phyloP scores from a whole-genome alignment of 2,888 invertebrate genomes.

The Dysmachus trigonus region DNA sequence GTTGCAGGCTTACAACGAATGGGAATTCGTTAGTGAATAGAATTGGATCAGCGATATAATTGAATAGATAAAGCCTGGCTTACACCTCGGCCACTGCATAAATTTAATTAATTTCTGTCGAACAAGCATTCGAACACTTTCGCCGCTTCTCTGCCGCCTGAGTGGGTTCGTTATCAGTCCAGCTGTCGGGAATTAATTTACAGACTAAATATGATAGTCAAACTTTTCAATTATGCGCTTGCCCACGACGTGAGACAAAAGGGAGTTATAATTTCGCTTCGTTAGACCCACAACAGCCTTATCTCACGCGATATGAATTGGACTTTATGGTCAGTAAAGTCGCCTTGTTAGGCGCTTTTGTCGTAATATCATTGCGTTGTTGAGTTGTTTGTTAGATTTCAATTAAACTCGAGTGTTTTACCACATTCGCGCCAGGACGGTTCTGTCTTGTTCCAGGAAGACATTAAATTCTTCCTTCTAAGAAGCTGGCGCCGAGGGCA shows the following conservation, averaged over 20 bases:
- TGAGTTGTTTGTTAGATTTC: conserved; percentile 10
- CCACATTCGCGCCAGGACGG: background rate
- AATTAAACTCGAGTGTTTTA: background rate
- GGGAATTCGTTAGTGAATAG: conserved; percentile 35
- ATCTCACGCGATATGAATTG: conserved; percentile 38
- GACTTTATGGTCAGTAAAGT: conserved; percentile 35
- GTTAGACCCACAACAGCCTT: conserved; percentile 2
- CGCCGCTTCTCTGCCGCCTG: background rate
- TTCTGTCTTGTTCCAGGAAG: background rate
- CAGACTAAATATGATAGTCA: conserved; percentile 35
- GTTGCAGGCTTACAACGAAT: conserved; percentile 1
- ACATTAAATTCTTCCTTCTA: background rate
- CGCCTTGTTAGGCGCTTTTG: conserved; percentile 24
- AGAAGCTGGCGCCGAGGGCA: background rate
- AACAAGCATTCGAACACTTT: conserved; percentile 35
- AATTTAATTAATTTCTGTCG: conserved; percentile 39
- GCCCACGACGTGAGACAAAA: conserved; percentile 17
- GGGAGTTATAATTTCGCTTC: conserved; percentile 31
- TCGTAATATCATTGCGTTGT: background rate
- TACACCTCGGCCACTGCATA: conserved; percentile 15
- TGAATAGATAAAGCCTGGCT: conserved; percentile 40
- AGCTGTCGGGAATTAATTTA: conserved; percentile 41
- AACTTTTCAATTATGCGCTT: conserved; percentile 30
- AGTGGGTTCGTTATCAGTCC: conserved; percentile 39
- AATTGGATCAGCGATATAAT: conserved; percentile 36